Base-by-base conservation (phyloP, 2,797 vertebrate genomes). In the Momotus momota region DNA sequence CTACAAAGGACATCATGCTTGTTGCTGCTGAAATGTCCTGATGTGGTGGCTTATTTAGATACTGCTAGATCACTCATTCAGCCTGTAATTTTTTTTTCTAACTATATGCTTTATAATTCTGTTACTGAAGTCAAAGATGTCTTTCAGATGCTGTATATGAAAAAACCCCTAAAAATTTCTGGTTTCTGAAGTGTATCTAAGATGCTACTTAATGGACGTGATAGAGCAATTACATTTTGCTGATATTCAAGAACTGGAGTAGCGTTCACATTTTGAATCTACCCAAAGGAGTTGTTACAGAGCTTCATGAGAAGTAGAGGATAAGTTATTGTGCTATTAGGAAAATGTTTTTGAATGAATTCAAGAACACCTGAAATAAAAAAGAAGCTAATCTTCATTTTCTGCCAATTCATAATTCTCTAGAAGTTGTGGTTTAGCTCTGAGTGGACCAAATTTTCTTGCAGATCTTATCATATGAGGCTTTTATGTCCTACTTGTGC, bases 141-240 rank as follows among this genome's bases (percentile, higher is more conserved):
- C 38, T 93, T 83, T 86, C 7, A 49, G 58, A 38, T 70, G 38
- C 51, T 79, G 8, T 69, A 2, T 49, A 7, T 71, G n/a, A 21
- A 85, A 57, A 67, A 8, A 0, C 15, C 18, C 11, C 0, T 7
- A 10, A 20, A 19, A 58, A 55, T 25, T 54, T 74, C 23, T 83
- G 25, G 13, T 5, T 79, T 70, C 81, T 66, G 77, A 75, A 66
- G 26, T 20, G 8, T 10, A 1, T 70, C 80, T 71, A 43, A 79
- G 40, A 57, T 64, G 48, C 35, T 90, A 10, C 48, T 87, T 90
- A 89, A 61, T 12, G 7, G 92, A 45, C 29, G 17, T 52, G 92
- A 54, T n/a, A 75, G 40, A 92, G 57, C 33, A 89, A 27, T 94
- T 96, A 25, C 9, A 23, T 88, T 94, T 93, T 95, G 46, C 52